Base-by-base conservation (phyloP, 2,888 invertebrate species). In the Cryptus armator region DNA sequence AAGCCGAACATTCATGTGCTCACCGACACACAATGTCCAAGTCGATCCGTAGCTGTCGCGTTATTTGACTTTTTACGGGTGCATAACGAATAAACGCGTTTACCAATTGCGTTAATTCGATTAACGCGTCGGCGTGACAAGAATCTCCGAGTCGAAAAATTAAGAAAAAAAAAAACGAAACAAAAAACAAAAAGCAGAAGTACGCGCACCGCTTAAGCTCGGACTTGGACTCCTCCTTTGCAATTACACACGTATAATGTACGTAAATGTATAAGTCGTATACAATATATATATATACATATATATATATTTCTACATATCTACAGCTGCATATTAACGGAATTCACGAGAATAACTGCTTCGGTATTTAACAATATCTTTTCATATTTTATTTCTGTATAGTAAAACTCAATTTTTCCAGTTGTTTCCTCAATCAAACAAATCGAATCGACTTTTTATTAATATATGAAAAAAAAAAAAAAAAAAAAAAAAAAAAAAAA, bases 231-330 rank as follows among this genome's bases (percentile, higher is more conserved):
- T 44, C 59, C 51, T 74, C 64, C 68, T 66, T 44, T 67, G 51
- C 56, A 67, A 70, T 37, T 59, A 71, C 59, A 86, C 51, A 44
- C 80, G 62, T 68, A 68, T 70, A 32, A 56, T 56, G 46, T 81
- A 81, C 43, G 62, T 75, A 78, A 51, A 71, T 78, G 70, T 81
- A 83, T 77, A 81, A 71, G 67, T 43, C 56, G 56, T 80, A 76
- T 64, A 80, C 72, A n/a, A 24, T 81, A 81, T 62, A 76, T 76
- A 67, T 62, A 72, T 79, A 81, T 79, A 85, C 85, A 81, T 48
- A 76, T 76, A 67, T 62, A 67, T 79, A 81, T 81, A 85, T 86
- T 85, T 86, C 83, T 81, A 81, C 85, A 83, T 84, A 85, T 84
- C 66, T 85, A 74, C 85, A 81, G 64, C 59, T 64, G 86, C 86